Evolutionary conservation across 2,797 vertebrate species (phyloP).

Genomic region (Sebastes minor): DNA sequence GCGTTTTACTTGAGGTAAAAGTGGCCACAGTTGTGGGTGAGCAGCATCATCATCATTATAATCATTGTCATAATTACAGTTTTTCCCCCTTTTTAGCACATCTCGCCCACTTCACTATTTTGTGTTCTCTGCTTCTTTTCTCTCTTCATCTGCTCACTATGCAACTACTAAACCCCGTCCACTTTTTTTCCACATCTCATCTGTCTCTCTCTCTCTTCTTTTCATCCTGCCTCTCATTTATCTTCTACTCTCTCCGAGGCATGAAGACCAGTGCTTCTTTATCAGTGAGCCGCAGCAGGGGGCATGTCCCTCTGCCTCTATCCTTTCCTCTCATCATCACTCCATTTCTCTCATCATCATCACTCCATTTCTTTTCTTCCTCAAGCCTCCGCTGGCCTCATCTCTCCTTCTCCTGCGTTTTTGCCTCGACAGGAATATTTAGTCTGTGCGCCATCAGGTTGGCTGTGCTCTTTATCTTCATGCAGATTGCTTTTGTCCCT

Average conservation of each 20-base stretch:
- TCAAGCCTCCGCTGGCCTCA: constrained; percentile 6
- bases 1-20: constrained; percentile 4
- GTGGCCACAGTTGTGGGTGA: not conserved
- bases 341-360: constrained; percentile 33
- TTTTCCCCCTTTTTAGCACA: not conserved
- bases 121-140: not conserved
- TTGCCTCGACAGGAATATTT: constrained; percentile 30
- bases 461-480: constrained; percentile 11
- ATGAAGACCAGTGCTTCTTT: constrained; percentile 57
- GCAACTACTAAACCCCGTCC: constrained; percentile 23
- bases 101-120: constrained; percentile 13
- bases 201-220: constrained; percentile 32
- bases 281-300: constrained; percentile 63
- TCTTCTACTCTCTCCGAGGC: constrained; percentile 42
- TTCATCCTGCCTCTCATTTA: constrained; percentile 59
- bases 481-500: constrained; percentile 31
- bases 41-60: constrained; percentile 23
- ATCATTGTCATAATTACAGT: constrained; percentile 7
- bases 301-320: constrained; percentile 38
- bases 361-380: constrained; percentile 22
- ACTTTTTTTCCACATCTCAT: constrained; percentile 42
- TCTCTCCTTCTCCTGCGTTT: constrained; percentile 11
- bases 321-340: constrained; percentile 42
- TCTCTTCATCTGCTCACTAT: constrained; percentile 18
- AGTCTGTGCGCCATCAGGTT: constrained; percentile 1